phyloP scores from a whole-genome alignment of 2,888 invertebrate species.

The Acanthosepion pharaonis region DNA sequence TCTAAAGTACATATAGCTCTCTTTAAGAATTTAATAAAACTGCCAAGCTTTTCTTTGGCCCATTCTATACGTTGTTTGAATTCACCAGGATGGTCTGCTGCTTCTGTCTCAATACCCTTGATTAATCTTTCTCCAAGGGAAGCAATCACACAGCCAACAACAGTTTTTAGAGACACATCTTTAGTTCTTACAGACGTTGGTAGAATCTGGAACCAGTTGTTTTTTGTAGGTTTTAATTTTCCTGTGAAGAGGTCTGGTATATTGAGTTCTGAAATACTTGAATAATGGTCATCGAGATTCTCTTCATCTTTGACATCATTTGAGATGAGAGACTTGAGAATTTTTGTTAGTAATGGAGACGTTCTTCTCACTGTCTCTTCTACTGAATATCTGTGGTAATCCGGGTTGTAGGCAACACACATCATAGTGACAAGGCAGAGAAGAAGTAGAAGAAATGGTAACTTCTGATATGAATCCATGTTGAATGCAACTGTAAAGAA shows the following conservation, averaged over 20 bases:
- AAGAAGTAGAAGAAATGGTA: too few species aligned
- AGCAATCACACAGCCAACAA: slow-evolving; percentile 41
- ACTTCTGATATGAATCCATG: too few species aligned
- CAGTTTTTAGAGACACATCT: not conserved
- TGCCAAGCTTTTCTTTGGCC: not conserved
- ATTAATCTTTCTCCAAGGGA: not conserved
- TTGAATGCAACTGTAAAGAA: too few species aligned
- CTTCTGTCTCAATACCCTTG: not conserved
- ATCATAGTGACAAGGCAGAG: not conserved
- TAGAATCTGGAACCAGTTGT: slow-evolving; percentile 40
- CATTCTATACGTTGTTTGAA: not conserved
- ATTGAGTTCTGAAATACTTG: not conserved
- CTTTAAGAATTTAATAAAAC: not conserved
- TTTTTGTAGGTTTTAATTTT: not conserved
- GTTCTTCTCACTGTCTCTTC: slow-evolving; percentile 34
- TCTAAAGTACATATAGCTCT: slow-evolving; percentile 34
- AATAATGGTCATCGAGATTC: not conserved
- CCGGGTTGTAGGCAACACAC: not conserved
- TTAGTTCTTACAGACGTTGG: not conserved
- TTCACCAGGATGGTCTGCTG: not conserved
- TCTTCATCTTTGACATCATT: not conserved
- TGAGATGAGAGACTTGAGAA: not conserved
- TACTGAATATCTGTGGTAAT: not conserved
- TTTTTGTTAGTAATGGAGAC: not conserved
- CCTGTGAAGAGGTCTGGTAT: not conserved